These are phyloP conservation scores for Spilarctia lutea DNA, from an alignment of 2,888 invertebrate genomes.

Conservation along the genomic window DNA sequence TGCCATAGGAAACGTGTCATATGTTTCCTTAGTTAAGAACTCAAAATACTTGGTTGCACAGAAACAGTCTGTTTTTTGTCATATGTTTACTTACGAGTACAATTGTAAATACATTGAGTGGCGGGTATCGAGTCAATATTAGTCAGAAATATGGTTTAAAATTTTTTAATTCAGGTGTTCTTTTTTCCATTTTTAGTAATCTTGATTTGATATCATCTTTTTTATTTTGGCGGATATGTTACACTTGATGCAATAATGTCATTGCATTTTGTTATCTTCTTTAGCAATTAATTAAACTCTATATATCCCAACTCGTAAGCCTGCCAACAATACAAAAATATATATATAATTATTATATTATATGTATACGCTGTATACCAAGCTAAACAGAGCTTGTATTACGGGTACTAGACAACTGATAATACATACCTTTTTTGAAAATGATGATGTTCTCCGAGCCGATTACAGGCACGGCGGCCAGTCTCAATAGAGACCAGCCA, in stretches of 20 bases:
- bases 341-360: no score
- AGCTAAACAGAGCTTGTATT: no score
- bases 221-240: neutral
- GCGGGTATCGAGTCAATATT: neutral
- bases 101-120: neutral
- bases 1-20: neutral
- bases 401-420: no score
- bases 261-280: neutral
- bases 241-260: neutral
- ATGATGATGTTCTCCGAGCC: no score
- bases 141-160: neutral
- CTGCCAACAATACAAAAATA: neutral
- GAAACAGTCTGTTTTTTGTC: neutral
- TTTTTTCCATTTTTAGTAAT: neutral
- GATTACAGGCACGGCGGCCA: no score
- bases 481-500: no score
- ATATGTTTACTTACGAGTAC: neutral
- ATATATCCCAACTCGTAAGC: neutral
- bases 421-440: no score
- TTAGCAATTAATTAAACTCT: neutral
- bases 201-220: neutral
- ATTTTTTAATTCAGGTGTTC: neutral
- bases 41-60: neutral
- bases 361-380: no score
- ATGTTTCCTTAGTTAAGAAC: neutral